Conservation (phyloP, 2,113 vertebrate genomes). For the Prochilodus magdalenae region DNA sequence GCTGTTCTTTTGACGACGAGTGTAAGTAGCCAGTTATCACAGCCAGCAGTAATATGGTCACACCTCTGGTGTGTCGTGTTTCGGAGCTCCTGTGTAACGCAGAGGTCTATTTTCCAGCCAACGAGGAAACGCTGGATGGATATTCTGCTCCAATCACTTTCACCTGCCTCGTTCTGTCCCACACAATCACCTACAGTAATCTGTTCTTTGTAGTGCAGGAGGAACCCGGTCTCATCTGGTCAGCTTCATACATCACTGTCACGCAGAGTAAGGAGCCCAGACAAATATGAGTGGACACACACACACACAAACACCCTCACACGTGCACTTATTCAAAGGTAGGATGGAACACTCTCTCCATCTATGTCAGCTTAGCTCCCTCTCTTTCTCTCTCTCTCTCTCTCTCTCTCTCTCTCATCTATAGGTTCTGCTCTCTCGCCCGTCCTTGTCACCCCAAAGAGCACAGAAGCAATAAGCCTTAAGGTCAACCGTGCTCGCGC, state of each 20-base stretch:
- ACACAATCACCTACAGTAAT: neutral
- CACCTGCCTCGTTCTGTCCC: neutral
- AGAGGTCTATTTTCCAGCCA: no score
- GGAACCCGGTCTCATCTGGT: conserved; percentile 37
- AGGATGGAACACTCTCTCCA: neutral
- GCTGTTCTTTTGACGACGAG: no score
- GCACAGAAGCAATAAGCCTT: conserved; percentile 59
- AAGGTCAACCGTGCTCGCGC: conserved; percentile 67
- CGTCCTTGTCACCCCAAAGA: conserved; percentile 49
- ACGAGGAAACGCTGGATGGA: no score
- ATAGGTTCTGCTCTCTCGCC: neutral
- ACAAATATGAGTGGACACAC: neutral
- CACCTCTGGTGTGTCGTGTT: no score
- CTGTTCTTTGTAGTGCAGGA: conserved; percentile 9
- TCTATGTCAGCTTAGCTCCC: neutral
- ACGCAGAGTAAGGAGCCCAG: conserved; percentile 5
- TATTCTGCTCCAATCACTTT: neutral
- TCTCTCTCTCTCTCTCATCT: neutral
- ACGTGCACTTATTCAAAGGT: neutral
- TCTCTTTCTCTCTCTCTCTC: neutral
- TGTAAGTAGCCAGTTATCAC: no score
- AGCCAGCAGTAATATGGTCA: no score
- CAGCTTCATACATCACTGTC: conserved; percentile 43
- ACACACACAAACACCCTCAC: conserved; percentile 4
- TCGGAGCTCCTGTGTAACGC: no score